These are phyloP conservation scores for Mormyrus iriodes DNA, from an alignment of 2,113 vertebrate species.

Conservation along the genomic window DNA sequence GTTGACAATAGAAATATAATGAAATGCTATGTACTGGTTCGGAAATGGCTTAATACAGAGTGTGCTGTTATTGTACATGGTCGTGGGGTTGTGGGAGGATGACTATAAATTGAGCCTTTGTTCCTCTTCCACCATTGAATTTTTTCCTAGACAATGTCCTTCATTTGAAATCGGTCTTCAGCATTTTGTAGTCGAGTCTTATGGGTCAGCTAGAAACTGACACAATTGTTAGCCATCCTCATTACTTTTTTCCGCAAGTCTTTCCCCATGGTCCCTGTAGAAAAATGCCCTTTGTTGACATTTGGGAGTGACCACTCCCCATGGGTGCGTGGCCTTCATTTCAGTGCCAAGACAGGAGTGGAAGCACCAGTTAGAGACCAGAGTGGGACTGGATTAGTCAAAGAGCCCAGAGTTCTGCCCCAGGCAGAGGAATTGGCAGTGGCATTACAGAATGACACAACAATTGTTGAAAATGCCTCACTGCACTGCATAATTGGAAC, in stretches of 20 bases:
- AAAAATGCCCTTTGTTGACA: slow-evolving; percentile 41
- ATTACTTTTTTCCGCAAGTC: slow-evolving; percentile 35
- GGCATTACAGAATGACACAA: slow-evolving; percentile 38
- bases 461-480: slow-evolving; percentile 29
- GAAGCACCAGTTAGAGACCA: slow-evolving; percentile 21
- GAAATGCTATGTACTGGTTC: not conserved
- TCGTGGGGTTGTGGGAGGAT: not conserved
- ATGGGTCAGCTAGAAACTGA: slow-evolving; percentile 24
- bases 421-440: slow-evolving; percentile 41
- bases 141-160: slow-evolving; percentile 12
- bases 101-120: not conserved
- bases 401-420: slow-evolving; percentile 29
- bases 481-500: slow-evolving; percentile 15
- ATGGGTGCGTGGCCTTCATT: slow-evolving; percentile 35
- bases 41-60: not conserved
- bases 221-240: slow-evolving; percentile 35
- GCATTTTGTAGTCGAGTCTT: not conserved
- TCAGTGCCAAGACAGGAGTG: slow-evolving; percentile 24
- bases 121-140: not conserved
- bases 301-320: slow-evolving; percentile 49
- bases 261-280: slow-evolving; percentile 30
- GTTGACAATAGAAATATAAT: slow-evolving; percentile 20
- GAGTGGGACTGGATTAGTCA: slow-evolving; percentile 28
- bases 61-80: not conserved
- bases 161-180: not conserved